Evolutionary conservation across 2,797 vertebrate species (phyloP).

Genomic region (Phalloptychus januarius): DNA sequence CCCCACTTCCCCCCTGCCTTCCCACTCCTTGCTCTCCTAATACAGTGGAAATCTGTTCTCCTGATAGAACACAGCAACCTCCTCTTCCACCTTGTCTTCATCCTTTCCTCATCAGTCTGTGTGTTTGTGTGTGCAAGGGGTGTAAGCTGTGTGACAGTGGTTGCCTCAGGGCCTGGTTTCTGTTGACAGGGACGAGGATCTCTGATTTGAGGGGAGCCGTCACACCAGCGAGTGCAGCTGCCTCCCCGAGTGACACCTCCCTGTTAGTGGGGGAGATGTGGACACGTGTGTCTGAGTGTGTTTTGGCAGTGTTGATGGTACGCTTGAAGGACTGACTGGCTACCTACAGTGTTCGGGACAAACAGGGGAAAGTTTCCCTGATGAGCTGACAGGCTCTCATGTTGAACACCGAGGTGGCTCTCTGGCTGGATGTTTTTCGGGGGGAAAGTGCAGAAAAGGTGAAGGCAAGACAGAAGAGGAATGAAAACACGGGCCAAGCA

Average conservation of each 20-base stretch:
- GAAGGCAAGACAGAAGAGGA: constrained; percentile 40
- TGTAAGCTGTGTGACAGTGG: constrained; percentile 94
- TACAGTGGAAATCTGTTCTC: constrained; percentile 61
- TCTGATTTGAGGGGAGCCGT: constrained; percentile 98
- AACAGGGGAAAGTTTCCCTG: constrained; percentile 92
- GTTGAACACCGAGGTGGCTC: constrained; percentile 85
- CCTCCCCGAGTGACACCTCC: constrained; percentile 93
- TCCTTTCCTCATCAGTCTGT: constrained; percentile 82
- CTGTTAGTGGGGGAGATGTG: constrained; percentile 79
- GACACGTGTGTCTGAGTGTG: constrained; percentile 53
- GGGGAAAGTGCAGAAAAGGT: constrained; percentile 70
- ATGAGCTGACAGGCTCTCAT: constrained; percentile 95
- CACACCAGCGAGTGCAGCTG: constrained; percentile 93
- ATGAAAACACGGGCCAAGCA: constrained; percentile 42
- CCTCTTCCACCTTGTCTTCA: constrained; percentile 73
- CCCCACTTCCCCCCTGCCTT: constrained; percentile 30
- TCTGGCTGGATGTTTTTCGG: constrained; percentile 77
- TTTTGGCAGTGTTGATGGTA: constrained; percentile 55
- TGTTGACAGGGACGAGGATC: constrained; percentile 96
- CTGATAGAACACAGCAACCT: constrained; percentile 52
- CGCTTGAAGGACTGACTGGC: constrained; percentile 78
- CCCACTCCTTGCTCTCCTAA: constrained; percentile 42
- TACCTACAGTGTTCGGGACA: constrained; percentile 95
- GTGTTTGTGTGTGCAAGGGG: constrained; percentile 58
- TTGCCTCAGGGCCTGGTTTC: constrained; percentile 96